phyloP scores from a whole-genome alignment of 2,797 vertebrate species.

The Bucorvus abyssinicus region DNA sequence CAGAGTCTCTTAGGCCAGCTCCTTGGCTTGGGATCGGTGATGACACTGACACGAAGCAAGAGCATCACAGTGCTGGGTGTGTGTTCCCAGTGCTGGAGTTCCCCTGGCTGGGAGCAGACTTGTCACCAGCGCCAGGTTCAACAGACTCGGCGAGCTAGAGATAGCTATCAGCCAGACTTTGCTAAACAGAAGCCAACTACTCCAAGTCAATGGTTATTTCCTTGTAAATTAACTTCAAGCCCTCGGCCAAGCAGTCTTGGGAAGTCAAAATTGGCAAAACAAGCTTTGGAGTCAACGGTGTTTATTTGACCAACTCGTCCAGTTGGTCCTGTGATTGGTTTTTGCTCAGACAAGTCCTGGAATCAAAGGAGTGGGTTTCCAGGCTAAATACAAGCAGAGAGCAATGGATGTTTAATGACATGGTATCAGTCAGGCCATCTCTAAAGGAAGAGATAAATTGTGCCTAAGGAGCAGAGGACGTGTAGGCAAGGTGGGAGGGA shows the following conservation, averaged over 20 bases:
- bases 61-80: accelerated
- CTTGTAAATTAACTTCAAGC: not conserved
- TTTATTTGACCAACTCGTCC: not conserved
- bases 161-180: not conserved
- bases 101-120: accelerated
- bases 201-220: not conserved
- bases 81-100: not conserved
- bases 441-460: not conserved
- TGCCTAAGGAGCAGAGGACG: not conserved
- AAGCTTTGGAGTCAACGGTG: not conserved
- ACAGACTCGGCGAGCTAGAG: accelerated
- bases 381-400: not conserved
- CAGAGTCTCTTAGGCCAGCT: not conserved
- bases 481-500: not conserved
- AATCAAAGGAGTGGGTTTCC: not conserved
- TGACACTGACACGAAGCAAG: accelerated
- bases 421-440: not conserved
- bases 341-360: not conserved
- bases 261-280: not conserved
- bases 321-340: not conserved
- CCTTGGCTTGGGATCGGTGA: not conserved
- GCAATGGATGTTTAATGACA: not conserved
- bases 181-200: not conserved
- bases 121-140: not conserved
- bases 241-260: not conserved